Conservation (phyloP, 30 jellyfish, hydroid and myxozoan species). For the Hydractinia symbiolongicarpus region DNA sequence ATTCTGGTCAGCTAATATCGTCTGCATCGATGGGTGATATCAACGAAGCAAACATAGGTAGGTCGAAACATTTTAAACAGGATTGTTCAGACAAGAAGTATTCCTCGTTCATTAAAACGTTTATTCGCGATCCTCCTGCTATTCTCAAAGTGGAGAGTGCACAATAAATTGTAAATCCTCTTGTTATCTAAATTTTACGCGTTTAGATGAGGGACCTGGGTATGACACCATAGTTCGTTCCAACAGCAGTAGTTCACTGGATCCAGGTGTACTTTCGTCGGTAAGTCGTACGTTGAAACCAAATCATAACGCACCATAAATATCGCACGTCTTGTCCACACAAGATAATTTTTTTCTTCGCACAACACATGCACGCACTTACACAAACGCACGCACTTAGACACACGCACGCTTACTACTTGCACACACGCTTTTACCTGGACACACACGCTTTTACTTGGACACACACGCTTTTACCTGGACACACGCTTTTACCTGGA, state of each 20-base stretch:
- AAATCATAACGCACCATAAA: no score
- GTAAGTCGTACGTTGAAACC: background rate
- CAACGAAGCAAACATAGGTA: slow-evolving; percentile 67
- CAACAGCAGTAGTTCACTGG: slow-evolving; percentile 21
- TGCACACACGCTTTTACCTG: no score
- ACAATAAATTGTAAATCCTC: background rate
- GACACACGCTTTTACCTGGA: no score
- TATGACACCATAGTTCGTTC: slow-evolving; percentile 18
- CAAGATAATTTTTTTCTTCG: no score
- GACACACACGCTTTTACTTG: no score
- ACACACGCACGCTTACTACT: no score
- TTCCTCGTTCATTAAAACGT: background rate
- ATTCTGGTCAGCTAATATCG: background rate
- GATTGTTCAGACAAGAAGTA: background rate
- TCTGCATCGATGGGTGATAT: slow-evolving; percentile 79
- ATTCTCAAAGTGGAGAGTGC: background rate
- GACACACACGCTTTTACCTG: no score
- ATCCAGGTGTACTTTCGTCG: slow-evolving; percentile 8
- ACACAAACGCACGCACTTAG: no score
- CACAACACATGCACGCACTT: no score
- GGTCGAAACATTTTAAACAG: background rate
- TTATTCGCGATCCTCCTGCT: background rate
- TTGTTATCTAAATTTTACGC: background rate
- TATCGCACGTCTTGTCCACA: no score
- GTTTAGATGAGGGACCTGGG: background rate